Base-by-base conservation (phyloP, 1,140 invertebrate genomes). In the Choristoneura fumiferana region DNA sequence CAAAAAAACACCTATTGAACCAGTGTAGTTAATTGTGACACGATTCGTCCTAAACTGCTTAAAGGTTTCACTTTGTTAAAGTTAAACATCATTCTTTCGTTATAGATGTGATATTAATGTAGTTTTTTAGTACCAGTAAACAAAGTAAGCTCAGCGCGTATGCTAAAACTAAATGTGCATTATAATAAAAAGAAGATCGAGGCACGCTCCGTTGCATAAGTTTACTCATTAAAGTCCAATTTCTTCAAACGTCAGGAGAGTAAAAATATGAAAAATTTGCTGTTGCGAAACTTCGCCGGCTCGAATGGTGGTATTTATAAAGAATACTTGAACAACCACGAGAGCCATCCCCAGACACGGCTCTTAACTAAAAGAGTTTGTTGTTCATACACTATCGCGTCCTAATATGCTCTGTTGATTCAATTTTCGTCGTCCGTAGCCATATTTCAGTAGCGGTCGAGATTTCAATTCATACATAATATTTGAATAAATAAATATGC, bases 401-500 rank as follows among this genome's bases (percentile, higher is more conserved):
- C n/a, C n/a, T n/a, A n/a, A 80, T 81, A 74, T 73, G 65, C 65
- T 65, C 43, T 63, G 75, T 71, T 76, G 75, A 81, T 83, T 86
- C 78, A 83, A 84, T 87, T 81, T 78, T 75, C 67, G 65, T n/a
- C n/a, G n/a, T n/a, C n/a, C n/a, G 67, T 68, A 29, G 71, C 73
- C 75, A 81, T 85, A 81, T 86, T 88, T 84, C 78, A 84, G 81
- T 78, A 81, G 81, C 81, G 76, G 2, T 22, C 43, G 57, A 85
- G 83, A 85, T 85, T 88, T 87, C 84, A 87, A 87, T 83, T 86
- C 82, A 83, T 86, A 88, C 83, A 82, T 85, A 62, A 62, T 54
- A 88, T 88, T 88, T 88, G 85, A 88, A 88, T 88, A 88, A 88
- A 87, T 87, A 87, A 87, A 88, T 88, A 88, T 88, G 85, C 85